These are phyloP conservation scores for Apamea epomidion DNA, from an alignment of 2,888 invertebrate species.

Conservation along the genomic window DNA sequence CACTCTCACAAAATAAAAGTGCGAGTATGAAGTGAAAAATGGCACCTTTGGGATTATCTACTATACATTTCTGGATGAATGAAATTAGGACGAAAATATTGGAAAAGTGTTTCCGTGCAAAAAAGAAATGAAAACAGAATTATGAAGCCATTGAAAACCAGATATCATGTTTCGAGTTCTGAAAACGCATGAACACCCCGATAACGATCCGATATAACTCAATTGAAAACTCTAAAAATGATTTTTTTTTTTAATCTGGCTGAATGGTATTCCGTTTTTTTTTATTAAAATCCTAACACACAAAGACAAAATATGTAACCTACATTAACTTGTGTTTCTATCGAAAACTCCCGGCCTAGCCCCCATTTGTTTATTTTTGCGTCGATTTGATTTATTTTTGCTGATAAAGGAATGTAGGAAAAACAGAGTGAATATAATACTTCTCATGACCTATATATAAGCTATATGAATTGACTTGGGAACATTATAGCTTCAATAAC, in stretches of 20 bases:
- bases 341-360: slow-evolving; percentile 30
- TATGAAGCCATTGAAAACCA: slow-evolving; percentile 1
- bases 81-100: slow-evolving; percentile 36
- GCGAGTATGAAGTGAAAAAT: slow-evolving; percentile 47
- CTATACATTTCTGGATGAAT: slow-evolving; percentile 28
- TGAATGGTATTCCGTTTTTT: too few relatives aligned
- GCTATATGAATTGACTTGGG: slow-evolving; percentile 12
- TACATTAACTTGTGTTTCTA: not conserved
- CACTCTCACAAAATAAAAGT: slow-evolving; percentile 32
- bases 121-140: slow-evolving; percentile 9
- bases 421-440: slow-evolving; percentile 42
- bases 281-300: slow-evolving; percentile 4
- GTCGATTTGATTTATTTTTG: slow-evolving; percentile 57
- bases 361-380: slow-evolving; percentile 50
- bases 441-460: slow-evolving; percentile 29
- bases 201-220: not conserved
- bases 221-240: slow-evolving; percentile 2
- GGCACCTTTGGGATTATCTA: slow-evolving; percentile 34
- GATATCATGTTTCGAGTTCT: slow-evolving; percentile 13
- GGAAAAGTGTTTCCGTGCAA: slow-evolving; percentile 16
- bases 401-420: slow-evolving; percentile 40
- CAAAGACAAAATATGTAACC: not conserved
- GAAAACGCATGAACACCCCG: not conserved
- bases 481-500: not conserved
- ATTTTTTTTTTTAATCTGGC: too few relatives aligned